phyloP scores from a whole-genome alignment of 2,113 vertebrate genomes.

The Lamprotornis superbus region DNA sequence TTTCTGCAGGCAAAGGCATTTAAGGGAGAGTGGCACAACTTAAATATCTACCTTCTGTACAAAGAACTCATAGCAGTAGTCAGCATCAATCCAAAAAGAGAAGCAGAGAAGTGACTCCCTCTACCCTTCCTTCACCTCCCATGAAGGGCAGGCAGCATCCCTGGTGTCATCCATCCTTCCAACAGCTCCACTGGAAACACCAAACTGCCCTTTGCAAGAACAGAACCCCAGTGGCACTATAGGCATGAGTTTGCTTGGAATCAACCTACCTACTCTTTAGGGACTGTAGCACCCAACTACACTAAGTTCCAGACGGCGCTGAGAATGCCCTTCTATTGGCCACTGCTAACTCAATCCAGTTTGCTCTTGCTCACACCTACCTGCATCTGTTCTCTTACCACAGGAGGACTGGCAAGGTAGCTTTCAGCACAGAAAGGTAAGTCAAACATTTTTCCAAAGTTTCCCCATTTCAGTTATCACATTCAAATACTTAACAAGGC shows the following conservation, averaged over 20 bases:
- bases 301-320: background rate
- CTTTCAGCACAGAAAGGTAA: background rate
- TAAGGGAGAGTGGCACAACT: accelerated
- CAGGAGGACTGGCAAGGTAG: accelerated
- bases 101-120: background rate
- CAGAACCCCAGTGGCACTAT: background rate
- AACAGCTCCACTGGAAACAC: accelerated
- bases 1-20: background rate
- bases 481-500: background rate
- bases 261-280: background rate
- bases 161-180: background rate
- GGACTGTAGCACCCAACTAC: background rate
- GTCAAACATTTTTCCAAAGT: background rate
- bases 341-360: background rate
- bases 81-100: background rate
- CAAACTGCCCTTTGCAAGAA: background rate
- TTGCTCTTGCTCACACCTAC: background rate
- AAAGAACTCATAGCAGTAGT: background rate
- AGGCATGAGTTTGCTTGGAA: background rate
- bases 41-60: background rate
- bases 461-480: background rate
- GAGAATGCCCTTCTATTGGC: background rate
- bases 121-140: background rate
- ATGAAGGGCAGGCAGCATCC: accelerated
- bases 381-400: background rate